Evolutionary conservation across 2,888 invertebrate genomes (phyloP), one percentile per base, ranked within the genome.

Genomic region (Pterostichus madidus): DNA sequence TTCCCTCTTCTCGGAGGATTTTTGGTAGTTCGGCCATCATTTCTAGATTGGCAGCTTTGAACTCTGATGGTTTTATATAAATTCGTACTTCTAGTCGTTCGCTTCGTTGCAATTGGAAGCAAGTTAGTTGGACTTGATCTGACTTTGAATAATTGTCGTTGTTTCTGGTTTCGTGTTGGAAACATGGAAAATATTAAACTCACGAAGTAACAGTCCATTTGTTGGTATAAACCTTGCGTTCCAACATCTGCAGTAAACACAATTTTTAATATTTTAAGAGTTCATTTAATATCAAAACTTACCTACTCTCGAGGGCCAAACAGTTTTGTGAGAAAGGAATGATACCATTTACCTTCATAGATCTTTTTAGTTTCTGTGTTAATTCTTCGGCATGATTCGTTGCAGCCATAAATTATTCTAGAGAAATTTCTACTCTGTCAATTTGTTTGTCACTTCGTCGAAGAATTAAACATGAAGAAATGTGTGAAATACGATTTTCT

Each of bases 301-400:
- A 95, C 96, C 96, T 87, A 97, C 95, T 90, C 95, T 95, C 84
- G 96, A 96, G 5, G 97, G 97, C 93, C 94, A 95, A 7, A 96
- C 96, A 59, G 96, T 97, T 71, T 97, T 96, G 87, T 96, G 96
- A 31, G 97, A 96, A 90, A 97, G 96, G 96, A 97, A 89, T 97
- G 97, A 87, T 97, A 97, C 97, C 97, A 59, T 96, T 91, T 13
- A 97, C 96, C 86, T 95, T 91, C 88, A 97, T 92, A 0, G n/a
- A n/a, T n/a, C n/a, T n/a, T n/a, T n/a, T n/a, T n/a, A n/a, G n/a
- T n/a, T n/a, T n/a, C n/a, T n/a, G n/a, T n/a, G n/a, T n/a, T n/a
- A n/a, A n/a, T n/a, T n/a, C n/a, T n/a, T n/a, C n/a, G n/a, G n/a
- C n/a, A n/a, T n/a, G n/a, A n/a, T n/a, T n/a, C n/a, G n/a, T n/a